Percentiles rank a stretch among this genome's conserved stretches.
These are phyloP conservation scores for Watsonalla cultraria DNA, from an alignment of 2,888 invertebrate species.

Conservation along the genomic window DNA sequence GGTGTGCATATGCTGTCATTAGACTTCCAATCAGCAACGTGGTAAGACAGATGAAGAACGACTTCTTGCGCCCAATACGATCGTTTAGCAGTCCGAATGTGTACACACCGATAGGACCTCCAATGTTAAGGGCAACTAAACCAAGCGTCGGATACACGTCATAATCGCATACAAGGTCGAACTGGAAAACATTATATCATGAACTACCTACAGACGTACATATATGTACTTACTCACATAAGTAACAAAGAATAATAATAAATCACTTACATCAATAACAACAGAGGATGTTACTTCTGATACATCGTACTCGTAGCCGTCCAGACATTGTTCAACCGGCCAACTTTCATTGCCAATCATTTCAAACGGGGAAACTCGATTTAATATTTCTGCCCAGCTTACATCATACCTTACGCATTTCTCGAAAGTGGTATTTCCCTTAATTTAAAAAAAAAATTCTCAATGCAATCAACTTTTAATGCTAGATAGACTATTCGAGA, in stretches of 20 bases:
- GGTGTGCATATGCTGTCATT: constrained; percentile 86
- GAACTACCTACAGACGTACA: neutral
- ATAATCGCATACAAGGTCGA: constrained; percentile 91
- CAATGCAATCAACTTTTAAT: no score
- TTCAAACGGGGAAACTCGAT: constrained; percentile 41
- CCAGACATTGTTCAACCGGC: constrained; percentile 82
- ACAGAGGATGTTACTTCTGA: constrained; percentile 86
- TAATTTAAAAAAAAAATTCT: constrained; percentile 4
- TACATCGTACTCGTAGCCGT: constrained; percentile 90
- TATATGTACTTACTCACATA: neutral
- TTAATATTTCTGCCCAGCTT: constrained; percentile 82
- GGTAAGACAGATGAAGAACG: constrained; percentile 91
- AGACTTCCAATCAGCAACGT: constrained; percentile 89
- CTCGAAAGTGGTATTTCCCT: constrained; percentile 78
- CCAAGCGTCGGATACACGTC: constrained; percentile 93
- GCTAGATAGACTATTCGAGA: no score
- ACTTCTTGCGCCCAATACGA: constrained; percentile 89
- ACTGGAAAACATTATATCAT: constrained; percentile 78
- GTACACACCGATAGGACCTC: constrained; percentile 94
- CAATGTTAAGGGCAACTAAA: constrained; percentile 90
- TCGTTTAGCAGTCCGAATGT: constrained; percentile 92
- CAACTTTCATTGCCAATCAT: constrained; percentile 71
- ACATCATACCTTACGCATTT: constrained; percentile 86
- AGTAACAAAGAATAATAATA: neutral
- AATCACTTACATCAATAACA: constrained; percentile 86